Percentiles rank a stretch among this genome's conserved stretches.
phyloP scores from a whole-genome alignment of 2,113 vertebrate genomes.

The Galeopterus variegatus region DNA sequence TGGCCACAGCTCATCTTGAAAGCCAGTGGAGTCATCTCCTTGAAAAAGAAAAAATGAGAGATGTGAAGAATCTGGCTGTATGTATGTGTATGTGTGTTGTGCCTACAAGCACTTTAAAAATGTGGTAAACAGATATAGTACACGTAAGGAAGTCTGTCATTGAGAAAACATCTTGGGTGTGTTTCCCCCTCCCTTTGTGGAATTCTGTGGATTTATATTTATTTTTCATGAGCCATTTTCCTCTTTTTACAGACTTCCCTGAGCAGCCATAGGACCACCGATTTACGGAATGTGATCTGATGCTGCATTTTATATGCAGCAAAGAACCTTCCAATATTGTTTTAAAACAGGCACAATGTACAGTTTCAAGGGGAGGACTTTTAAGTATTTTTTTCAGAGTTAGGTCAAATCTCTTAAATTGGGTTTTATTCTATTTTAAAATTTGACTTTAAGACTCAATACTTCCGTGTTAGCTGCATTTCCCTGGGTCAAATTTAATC shows the following conservation, averaged over 20 bases:
- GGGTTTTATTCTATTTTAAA: conserved; percentile 50
- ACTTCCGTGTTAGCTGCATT: not conserved
- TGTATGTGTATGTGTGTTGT: not conserved
- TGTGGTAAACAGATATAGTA: not conserved
- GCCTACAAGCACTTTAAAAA: not conserved
- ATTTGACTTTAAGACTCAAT: not conserved
- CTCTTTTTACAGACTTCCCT: not conserved
- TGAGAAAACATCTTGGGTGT: not conserved
- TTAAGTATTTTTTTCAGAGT: conserved; percentile 9
- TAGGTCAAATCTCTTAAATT: conserved; percentile 31
- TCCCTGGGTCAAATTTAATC: not conserved
- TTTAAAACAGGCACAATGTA: not conserved
- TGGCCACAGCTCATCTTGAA: not conserved
- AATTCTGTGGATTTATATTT: not conserved
- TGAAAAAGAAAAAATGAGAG: not conserved
- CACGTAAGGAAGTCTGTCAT: not conserved
- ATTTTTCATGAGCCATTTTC: not conserved
- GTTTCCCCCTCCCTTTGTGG: not conserved
- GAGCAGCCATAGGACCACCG: not conserved
- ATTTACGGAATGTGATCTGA: not conserved
- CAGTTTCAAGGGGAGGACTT: not conserved
- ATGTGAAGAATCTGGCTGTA: not conserved
- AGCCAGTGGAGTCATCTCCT: not conserved
- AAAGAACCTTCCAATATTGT: not conserved
- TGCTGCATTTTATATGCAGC: not conserved